Evolutionary conservation across 2,797 vertebrate genomes (phyloP), one percentile per base, ranked within the genome.

Genomic region (Argya squamiceps): DNA sequence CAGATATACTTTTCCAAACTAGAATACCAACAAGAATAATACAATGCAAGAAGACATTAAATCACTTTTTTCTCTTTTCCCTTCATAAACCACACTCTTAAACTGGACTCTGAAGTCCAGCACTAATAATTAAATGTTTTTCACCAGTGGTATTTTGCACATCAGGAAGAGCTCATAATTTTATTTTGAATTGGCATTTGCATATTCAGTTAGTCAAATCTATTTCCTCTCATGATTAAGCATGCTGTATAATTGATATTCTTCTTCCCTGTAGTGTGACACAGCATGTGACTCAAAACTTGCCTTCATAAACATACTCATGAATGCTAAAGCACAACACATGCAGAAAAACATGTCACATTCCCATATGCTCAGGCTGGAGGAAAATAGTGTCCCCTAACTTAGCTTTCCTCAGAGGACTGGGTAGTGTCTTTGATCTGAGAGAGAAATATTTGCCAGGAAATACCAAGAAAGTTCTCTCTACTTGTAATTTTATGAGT

Each of bases 171-270:
- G 46, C 39, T 84, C 70, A 6, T 92, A 37, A 88, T 88, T 96
- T 86, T 79, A 68, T 78, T 91, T 76, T 74, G 34, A 94, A 65
- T 84, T 93, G 15, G 2, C 2, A 75, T 94, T 94, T 92, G 41
- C 92, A 89, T 94, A 93, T 93, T 89, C 79, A 92, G 41, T 92
- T 88, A 93, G 80, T 86, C 74, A 94, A 79, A 94, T 96, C 52
- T 43, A 90, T 87, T 96, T 96, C 89, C 67, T 73, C 84, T 85
- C 62, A 63, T 83, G 78, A 94, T 96, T 96, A 96, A 89, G 62
- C 73, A 83, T 59, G 55, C 78, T 91, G 36, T 82, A 46, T 77
- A 92, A 93, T 86, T 92, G 75, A 78, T 92, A 91, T 26, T 88
- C 71, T 85, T 71, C 65, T 84, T 92, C 69, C 84, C 84, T 89